A percentile compares a stretch with the other conserved stretches of the same genome.
Conservation (phyloP, 2,797 vertebrate genomes). For the Carapus acus region DNA sequence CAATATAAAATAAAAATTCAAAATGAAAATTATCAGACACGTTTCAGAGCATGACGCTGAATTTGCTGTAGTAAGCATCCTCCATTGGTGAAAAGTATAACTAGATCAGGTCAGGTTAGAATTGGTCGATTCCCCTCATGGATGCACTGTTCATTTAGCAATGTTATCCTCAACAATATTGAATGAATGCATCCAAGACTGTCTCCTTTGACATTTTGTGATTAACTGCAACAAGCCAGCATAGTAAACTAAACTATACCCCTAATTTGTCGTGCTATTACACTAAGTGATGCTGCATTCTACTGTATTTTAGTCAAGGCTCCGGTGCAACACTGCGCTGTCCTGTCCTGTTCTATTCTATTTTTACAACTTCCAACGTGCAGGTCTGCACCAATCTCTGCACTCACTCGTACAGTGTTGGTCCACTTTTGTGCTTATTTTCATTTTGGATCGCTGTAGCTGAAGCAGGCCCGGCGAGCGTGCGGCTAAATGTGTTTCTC, state of each 20-base stretch:
- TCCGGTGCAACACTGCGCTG: not conserved
- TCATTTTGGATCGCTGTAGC: not conserved
- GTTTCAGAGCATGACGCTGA: too few species aligned
- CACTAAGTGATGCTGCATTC: not conserved
- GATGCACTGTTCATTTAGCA: not conserved
- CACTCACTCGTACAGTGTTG: not conserved
- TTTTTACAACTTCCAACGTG: slow-evolving; percentile 1
- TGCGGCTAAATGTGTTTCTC: slow-evolving; percentile 34
- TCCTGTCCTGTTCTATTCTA: not conserved
- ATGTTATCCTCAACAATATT: not conserved
- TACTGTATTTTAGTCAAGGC: not conserved
- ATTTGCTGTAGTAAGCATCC: too few species aligned
- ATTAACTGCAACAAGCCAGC: too few species aligned
- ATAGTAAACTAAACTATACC: not conserved
- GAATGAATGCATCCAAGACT: too few species aligned
- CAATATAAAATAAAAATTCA: too few species aligned
- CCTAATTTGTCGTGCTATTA: slow-evolving; percentile 2
- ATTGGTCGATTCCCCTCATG: not conserved
- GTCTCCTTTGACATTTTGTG: too few species aligned
- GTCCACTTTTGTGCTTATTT: not conserved
- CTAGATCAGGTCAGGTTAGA: not conserved
- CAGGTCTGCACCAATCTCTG: slow-evolving; percentile 8
- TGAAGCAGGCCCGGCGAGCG: slow-evolving; percentile 20
- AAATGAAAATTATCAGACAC: too few species aligned
- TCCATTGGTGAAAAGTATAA: too few species aligned